Percentiles rank a stretch among this genome's conserved stretches.
Evolutionary conservation across 37 sponge, comb jelly and placozoan genomes (phyloP).

Genomic region (Dysidea cf. avara): DNA sequence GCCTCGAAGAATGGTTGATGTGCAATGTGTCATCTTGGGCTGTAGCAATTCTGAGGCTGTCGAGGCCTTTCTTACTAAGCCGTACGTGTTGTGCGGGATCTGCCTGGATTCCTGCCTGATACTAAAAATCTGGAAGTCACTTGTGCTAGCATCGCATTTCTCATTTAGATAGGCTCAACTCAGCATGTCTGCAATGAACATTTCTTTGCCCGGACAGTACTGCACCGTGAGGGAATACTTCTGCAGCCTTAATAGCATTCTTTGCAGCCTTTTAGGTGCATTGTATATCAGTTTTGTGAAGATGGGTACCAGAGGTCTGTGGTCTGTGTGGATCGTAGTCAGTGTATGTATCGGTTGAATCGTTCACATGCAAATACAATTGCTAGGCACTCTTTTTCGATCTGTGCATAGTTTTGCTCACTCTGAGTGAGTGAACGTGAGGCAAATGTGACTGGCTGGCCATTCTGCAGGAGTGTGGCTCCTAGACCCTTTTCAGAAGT

Average conservation of each 20-base stretch:
- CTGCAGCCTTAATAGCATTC: slow-evolving; percentile 4
- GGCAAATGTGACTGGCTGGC: slow-evolving; percentile 30
- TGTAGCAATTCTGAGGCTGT: neutral
- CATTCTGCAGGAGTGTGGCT: slow-evolving; percentile 30
- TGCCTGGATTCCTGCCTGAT: too few relatives aligned
- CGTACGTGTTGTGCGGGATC: too few relatives aligned
- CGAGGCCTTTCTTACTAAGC: neutral
- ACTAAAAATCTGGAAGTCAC: neutral
- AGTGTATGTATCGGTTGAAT: too few relatives aligned
- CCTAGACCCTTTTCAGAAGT: too few relatives aligned
- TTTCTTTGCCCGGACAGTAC: neutral
- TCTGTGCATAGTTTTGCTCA: too few relatives aligned
- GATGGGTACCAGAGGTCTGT: too few relatives aligned
- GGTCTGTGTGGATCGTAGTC: too few relatives aligned
- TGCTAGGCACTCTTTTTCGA: too few relatives aligned
- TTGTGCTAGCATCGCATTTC: neutral
- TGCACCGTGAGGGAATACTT: too few relatives aligned
- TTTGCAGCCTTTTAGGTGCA: slow-evolving; percentile 1
- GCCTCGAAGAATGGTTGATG: neutral
- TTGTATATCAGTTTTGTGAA: too few relatives aligned
- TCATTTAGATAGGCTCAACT: neutral
- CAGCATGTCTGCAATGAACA: neutral
- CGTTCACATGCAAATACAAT: too few relatives aligned
- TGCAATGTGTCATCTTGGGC: slow-evolving; percentile 3
- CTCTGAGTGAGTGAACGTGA: slow-evolving; percentile 11